These are phyloP conservation scores for Apis dorsata DNA, from an alignment of 1,140 invertebrate species.

Conservation along the genomic window DNA sequence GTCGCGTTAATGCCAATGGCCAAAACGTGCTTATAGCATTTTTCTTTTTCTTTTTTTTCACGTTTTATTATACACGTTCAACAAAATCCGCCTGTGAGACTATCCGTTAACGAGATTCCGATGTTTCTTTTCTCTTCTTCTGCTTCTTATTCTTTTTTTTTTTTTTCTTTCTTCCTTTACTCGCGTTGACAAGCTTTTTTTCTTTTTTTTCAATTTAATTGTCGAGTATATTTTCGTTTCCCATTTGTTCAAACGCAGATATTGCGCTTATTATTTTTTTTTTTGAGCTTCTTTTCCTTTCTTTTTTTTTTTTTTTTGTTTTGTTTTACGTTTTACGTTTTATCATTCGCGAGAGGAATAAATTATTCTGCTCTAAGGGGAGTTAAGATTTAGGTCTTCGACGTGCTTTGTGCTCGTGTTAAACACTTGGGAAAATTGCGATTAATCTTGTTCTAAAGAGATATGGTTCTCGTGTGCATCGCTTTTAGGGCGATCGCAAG, in stretches of 20 bases:
- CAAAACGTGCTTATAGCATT: constrained; percentile 60
- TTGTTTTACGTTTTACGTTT: neutral
- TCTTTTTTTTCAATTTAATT: neutral
- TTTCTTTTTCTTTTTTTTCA: constrained; percentile 15
- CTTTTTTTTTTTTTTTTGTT: neutral
- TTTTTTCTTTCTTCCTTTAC: neutral
- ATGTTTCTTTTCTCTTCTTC: neutral
- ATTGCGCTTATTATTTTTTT: neutral
- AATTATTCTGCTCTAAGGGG: constrained; percentile 6
- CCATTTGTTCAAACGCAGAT: neutral
- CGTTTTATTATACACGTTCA: constrained; percentile 27
- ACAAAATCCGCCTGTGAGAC: constrained; percentile 53
- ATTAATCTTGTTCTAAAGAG: neutral
- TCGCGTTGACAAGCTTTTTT: neutral
- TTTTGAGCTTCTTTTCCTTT: neutral
- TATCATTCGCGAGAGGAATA: neutral
- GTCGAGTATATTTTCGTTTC: neutral
- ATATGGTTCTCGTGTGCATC: neutral
- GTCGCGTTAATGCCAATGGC: constrained; percentile 75
- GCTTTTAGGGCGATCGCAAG: neutral
- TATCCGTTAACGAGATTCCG: constrained; percentile 64
- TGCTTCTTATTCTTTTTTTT: neutral
- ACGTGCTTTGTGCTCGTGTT: neutral
- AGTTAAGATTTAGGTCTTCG: neutral
- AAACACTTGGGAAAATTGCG: neutral